phyloP scores from a whole-genome alignment of 2,888 invertebrate species.

The Eledone cirrhosa region DNA sequence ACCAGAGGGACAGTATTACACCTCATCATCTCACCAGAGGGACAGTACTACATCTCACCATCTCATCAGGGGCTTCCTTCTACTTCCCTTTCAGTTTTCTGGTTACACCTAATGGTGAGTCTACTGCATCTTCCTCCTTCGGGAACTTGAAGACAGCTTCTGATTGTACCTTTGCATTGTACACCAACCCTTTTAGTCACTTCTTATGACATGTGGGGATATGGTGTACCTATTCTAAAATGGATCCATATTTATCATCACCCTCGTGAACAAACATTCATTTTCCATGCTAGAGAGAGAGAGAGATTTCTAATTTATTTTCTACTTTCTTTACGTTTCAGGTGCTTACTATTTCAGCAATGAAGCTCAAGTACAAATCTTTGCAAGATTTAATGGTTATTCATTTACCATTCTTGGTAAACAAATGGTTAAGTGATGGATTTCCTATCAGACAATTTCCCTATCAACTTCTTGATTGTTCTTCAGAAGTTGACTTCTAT shows the following conservation, averaged over 20 bases:
- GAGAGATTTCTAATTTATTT: not conserved
- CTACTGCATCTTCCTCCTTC: not conserved
- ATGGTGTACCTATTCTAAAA: too few relatives aligned
- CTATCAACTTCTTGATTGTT: constrained; percentile 45
- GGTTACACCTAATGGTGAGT: not conserved
- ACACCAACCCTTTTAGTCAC: too few relatives aligned
- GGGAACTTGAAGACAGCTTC: not conserved
- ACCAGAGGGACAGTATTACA: too few relatives aligned
- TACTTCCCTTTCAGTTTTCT: not conserved
- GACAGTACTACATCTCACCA: too few relatives aligned
- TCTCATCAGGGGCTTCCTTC: too few relatives aligned
- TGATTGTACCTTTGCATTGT: too few relatives aligned
- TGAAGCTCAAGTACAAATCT: constrained; percentile 41
- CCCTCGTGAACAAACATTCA: too few relatives aligned
- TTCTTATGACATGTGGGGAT: too few relatives aligned
- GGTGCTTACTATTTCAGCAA: constrained; percentile 50
- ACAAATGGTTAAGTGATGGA: constrained; percentile 53
- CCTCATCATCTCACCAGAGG: too few relatives aligned
- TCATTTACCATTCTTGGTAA: constrained; percentile 57
- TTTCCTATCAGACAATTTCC: constrained; percentile 53
- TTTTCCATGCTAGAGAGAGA: too few relatives aligned
- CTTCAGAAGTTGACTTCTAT: constrained; percentile 44
- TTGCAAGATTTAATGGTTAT: constrained; percentile 41
- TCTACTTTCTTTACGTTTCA: constrained; percentile 35
- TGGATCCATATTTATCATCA: too few relatives aligned